phyloP scores from a whole-genome alignment of 2,113 vertebrate genomes.

The Gymnocephalus cernua region DNA sequence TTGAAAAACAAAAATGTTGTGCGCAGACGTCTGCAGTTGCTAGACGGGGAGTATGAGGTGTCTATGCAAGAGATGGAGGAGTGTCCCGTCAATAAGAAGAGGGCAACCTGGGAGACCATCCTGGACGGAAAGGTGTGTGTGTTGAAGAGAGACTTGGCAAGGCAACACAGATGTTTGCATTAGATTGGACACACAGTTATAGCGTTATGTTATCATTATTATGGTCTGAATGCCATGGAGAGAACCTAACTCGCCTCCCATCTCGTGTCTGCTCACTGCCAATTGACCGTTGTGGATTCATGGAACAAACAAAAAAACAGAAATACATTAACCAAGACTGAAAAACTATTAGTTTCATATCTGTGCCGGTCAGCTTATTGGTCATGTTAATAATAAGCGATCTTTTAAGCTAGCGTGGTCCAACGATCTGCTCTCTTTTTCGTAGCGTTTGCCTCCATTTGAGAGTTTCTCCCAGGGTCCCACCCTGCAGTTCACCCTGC shows the following conservation, averaged over 20 bases:
- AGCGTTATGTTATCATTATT: not conserved
- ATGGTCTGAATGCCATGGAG: not conserved
- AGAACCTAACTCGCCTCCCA: too few relatives aligned
- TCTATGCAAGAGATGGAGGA: conserved; percentile 99
- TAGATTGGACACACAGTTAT: not conserved
- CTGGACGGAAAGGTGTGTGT: conserved; percentile 91
- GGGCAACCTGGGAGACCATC: conserved; percentile 98
- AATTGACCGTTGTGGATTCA: too few relatives aligned
- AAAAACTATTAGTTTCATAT: too few relatives aligned
- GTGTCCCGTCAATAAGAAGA: conserved; percentile 95
- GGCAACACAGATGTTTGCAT: too few relatives aligned
- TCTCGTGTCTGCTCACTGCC: too few relatives aligned
- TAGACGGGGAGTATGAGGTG: conserved; percentile 98
- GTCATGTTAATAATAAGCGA: not conserved
- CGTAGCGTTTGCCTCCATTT: conserved; percentile 94
- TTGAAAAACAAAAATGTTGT: not conserved
- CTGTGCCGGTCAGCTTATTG: not conserved
- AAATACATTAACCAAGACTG: too few relatives aligned
- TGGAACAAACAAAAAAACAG: too few relatives aligned
- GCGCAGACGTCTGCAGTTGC: conserved; percentile 92
- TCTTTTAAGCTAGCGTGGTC: too few relatives aligned
- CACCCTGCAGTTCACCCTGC: conserved; percentile 96
- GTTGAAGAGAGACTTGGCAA: too few relatives aligned
- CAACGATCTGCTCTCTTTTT: accelerated
- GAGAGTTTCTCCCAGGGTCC: conserved; percentile 99